Evolutionary conservation across 1,140 invertebrate genomes (phyloP).

Genomic region (Spodoptera frugiperda): DNA sequence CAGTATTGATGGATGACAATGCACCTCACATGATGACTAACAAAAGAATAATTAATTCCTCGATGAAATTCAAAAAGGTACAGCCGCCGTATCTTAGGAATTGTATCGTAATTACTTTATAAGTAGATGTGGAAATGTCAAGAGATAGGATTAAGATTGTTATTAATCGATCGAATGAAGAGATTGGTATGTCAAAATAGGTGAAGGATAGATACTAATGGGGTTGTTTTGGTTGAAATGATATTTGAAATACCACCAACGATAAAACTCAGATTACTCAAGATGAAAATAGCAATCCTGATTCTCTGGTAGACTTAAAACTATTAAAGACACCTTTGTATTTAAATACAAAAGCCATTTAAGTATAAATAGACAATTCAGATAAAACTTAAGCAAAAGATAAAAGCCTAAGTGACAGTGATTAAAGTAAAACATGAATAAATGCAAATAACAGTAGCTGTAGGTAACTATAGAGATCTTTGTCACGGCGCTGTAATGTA

Average conservation of each 20-base stretch:
- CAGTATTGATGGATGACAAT: conserved; percentile 79
- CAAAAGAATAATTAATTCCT: conserved; percentile 81
- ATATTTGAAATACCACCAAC: not conserved
- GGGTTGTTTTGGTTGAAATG: not conserved
- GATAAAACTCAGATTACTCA: too few species aligned
- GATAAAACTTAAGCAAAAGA: not conserved
- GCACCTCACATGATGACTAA: conserved; percentile 65
- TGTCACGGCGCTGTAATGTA: conserved; percentile 5
- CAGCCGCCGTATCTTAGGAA: conserved; percentile 54
- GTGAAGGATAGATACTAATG: not conserved
- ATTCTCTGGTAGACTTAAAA: too few species aligned
- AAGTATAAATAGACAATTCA: not conserved
- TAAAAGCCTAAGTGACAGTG: conserved; percentile 13
- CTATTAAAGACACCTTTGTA: too few species aligned
- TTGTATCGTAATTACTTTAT: conserved; percentile 60
- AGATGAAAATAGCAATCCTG: too few species aligned
- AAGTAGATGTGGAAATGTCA: conserved; percentile 39
- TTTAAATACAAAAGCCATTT: not conserved
- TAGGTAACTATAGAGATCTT: conserved; percentile 11
- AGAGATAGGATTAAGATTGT: conserved; percentile 28
- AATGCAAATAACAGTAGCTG: conserved; percentile 33
- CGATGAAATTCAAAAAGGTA: conserved; percentile 74
- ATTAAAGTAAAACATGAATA: conserved; percentile 23
- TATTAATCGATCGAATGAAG: conserved; percentile 1
- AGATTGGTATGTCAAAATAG: not conserved